A percentile compares a stretch with the other conserved stretches of the same genome.
Conservation (phyloP, 2,888 invertebrate species). For the Synergus umbraculus region DNA sequence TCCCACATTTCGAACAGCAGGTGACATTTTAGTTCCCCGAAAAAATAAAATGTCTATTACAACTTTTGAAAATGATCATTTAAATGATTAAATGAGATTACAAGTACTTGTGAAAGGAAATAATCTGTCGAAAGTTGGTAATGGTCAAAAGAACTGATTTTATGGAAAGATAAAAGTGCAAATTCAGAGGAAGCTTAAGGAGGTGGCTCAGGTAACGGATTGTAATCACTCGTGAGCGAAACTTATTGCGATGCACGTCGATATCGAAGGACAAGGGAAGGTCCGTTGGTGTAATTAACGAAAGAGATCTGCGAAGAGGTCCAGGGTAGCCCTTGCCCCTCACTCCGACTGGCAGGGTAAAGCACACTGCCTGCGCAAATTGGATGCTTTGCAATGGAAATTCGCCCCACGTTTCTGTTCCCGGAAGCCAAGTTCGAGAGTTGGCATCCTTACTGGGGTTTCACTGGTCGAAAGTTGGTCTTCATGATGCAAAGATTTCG, state of each 20-base stretch:
- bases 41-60: background rate
- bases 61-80: background rate
- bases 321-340: slow-evolving; percentile 46
- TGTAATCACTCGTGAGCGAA: slow-evolving; percentile 49
- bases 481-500: slow-evolving; percentile 34
- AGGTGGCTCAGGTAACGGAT: slow-evolving; percentile 48
- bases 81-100: background rate
- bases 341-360: slow-evolving; percentile 42
- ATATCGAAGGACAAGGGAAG: slow-evolving; percentile 51
- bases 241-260: slow-evolving; percentile 51
- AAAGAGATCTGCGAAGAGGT: slow-evolving; percentile 44
- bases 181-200: background rate
- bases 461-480: slow-evolving; percentile 13
- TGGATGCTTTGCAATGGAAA: slow-evolving; percentile 56
- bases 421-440: slow-evolving; percentile 41
- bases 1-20: slow-evolving; percentile 26
- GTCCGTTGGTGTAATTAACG: slow-evolving; percentile 52
- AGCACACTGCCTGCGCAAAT: slow-evolving; percentile 50
- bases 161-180: background rate
- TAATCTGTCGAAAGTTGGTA: background rate
- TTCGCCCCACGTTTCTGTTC: slow-evolving; percentile 51
- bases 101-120: background rate
- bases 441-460: slow-evolving; percentile 15
- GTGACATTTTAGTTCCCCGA: slow-evolving; percentile 18
- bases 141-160: background rate